Evolutionary conservation across 2,888 invertebrate species (phyloP), one percentile per base, ranked within the genome.

Genomic region (Luperina nickerlii): DNA sequence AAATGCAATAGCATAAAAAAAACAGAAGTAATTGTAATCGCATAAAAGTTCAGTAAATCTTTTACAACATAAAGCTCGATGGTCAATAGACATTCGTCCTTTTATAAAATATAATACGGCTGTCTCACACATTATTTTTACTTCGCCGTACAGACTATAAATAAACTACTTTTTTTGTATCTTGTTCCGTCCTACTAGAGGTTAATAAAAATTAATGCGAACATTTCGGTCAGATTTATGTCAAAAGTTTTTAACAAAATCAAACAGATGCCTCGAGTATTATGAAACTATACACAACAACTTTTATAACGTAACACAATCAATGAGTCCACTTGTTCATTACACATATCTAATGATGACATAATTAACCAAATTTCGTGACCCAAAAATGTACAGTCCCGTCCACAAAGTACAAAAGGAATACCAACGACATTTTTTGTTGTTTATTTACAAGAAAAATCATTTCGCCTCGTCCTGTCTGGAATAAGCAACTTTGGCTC

Each of bases 291-390:
- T 75, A 78, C 60, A 83, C 62, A 79, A 89, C 76, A 78, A 79
- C 74, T 79, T 87, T 89, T 81, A 82, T 77, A 76, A 78, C 76
- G 51, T 90, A 87, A 92, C 91, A 89, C 90, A 88, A 88, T 92
- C 88, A 91, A 90, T 90, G 87, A 85, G 88, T 89, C 83, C 81
- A 88, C 80, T 90, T 88, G 88, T 89, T 91, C 86, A 88, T 92
- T 91, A 90, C 84, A 88, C 81, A 81, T 88, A 90, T 88, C 79
- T 80, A 90, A 91, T 86, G 89, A 88, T 88, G 87, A 86, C 87
- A 90, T 92, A 91, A 93, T 91, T 89, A 90, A 89, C 84, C 71
- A 87, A 71, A 82, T 88, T 92, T 84, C 92, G 92, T 89, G 90
- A 90, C 84, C 88, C 88, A 87, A 76, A 90, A 88, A 91, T 92